These are phyloP conservation scores for Stenodera caucasica DNA, from an alignment of 2,888 invertebrate species.

Conservation along the genomic window DNA sequence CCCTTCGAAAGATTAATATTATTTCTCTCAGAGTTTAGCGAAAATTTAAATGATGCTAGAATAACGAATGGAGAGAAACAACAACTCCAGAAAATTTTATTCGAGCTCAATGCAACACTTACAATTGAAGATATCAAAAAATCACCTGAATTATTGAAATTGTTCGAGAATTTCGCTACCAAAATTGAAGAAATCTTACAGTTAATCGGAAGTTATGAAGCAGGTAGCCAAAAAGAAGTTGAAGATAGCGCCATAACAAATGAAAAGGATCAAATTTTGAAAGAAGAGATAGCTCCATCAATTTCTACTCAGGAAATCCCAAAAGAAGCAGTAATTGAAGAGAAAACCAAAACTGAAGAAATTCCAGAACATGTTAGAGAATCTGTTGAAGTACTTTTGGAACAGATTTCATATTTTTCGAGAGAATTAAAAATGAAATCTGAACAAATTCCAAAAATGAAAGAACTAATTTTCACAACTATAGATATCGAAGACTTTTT, in stretches of 20 bases:
- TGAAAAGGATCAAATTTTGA: no score
- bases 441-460: neutral
- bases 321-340: no score
- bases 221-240: no score
- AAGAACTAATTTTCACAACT: neutral
- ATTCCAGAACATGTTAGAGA: neutral
- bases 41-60: neutral
- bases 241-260: no score
- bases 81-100: neutral
- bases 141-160: neutral
- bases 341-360: neutral
- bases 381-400: neutral
- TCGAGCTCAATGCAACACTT: neutral
- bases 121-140: neutral
- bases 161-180: neutral
- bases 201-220: neutral
- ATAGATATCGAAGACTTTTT: neutral
- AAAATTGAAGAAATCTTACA: neutral
- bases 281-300: no score
- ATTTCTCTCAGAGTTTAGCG: neutral
- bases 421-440: neutral
- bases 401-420: neutral
- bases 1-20: neutral
- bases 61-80: neutral
- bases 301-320: no score